Evolutionary conservation across 1,140 invertebrate genomes (phyloP).

Genomic region (Zophobas morio): DNA sequence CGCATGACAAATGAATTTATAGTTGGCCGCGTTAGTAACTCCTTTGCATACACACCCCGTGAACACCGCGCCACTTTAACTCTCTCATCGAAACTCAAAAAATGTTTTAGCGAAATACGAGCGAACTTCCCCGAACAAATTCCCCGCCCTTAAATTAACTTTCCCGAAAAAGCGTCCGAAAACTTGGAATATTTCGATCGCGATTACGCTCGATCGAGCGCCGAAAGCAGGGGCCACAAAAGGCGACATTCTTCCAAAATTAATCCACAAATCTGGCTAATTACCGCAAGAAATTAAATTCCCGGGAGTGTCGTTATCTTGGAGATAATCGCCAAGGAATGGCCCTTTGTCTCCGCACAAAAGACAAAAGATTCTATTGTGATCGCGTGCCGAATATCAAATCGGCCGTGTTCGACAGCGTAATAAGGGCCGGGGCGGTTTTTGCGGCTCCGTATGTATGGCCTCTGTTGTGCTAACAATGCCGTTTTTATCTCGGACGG

Average conservation of each 20-base stretch:
- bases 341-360: slow-evolving; percentile 1
- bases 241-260: slow-evolving; percentile 13
- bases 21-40: too few relatives aligned
- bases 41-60: too few relatives aligned
- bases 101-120: too few relatives aligned
- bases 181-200: background rate
- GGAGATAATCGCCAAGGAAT: background rate
- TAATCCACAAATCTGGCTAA: slow-evolving; percentile 38
- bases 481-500: background rate
- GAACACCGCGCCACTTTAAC: too few relatives aligned
- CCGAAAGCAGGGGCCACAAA: background rate
- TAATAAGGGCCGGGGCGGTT: slow-evolving; percentile 12
- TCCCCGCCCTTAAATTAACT: background rate
- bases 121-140: too few relatives aligned
- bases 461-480: slow-evolving; percentile 5
- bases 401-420: slow-evolving; percentile 28
- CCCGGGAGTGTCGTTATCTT: slow-evolving; percentile 16
- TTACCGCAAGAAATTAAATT: slow-evolving; percentile 33
- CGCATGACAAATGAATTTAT: background rate
- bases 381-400: slow-evolving; percentile 31
- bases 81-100: too few relatives aligned
- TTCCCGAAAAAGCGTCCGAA: background rate
- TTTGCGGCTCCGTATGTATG: slow-evolving; percentile 14
- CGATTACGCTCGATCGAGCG: background rate
- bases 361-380: slow-evolving; percentile 14